These are phyloP conservation scores for Chloroclystis v-ata DNA, from an alignment of 2,888 invertebrate genomes.

Conservation along the genomic window DNA sequence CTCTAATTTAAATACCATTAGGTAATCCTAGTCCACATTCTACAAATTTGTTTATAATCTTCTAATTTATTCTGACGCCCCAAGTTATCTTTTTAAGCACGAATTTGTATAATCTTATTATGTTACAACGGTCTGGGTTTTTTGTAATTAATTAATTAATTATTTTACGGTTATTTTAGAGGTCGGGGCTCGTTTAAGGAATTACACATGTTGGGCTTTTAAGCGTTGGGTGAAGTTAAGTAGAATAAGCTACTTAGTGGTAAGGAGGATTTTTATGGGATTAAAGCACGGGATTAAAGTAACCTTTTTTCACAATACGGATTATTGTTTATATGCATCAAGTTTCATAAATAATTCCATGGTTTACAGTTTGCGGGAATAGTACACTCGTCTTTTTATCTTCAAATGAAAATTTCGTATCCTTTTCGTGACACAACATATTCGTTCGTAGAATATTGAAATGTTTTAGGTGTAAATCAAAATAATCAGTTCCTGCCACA, in stretches of 20 bases:
- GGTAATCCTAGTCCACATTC: slow-evolving; percentile 22
- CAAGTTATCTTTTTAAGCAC: slow-evolving; percentile 29
- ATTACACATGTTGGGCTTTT: slow-evolving; percentile 7
- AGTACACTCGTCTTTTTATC: too few species aligned
- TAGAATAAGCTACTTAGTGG: not conserved
- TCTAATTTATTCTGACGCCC: slow-evolving; percentile 38
- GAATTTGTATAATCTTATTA: slow-evolving; percentile 42
- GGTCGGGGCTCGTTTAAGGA: slow-evolving; percentile 11
- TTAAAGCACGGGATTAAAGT: too few species aligned
- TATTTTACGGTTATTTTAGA: slow-evolving; percentile 32
- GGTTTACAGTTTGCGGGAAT: too few species aligned
- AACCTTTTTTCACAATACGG: too few species aligned
- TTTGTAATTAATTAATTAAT: slow-evolving; percentile 38
- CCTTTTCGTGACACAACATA: too few species aligned
- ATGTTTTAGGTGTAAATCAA: too few species aligned
- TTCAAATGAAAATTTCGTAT: too few species aligned
- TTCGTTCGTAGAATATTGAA: too few species aligned
- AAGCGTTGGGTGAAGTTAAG: not conserved
- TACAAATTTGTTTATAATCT: slow-evolving; percentile 36
- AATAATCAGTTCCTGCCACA: too few species aligned
- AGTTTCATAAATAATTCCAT: too few species aligned
- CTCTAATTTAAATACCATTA: slow-evolving; percentile 30
- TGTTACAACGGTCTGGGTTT: slow-evolving; percentile 34
- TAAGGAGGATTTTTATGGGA: not conserved
- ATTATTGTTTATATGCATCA: too few species aligned